A percentile compares a stretch with the other conserved stretches of the same genome.
Conservation (phyloP, 2,888 invertebrate species). For the Parnassius glacialis region DNA sequence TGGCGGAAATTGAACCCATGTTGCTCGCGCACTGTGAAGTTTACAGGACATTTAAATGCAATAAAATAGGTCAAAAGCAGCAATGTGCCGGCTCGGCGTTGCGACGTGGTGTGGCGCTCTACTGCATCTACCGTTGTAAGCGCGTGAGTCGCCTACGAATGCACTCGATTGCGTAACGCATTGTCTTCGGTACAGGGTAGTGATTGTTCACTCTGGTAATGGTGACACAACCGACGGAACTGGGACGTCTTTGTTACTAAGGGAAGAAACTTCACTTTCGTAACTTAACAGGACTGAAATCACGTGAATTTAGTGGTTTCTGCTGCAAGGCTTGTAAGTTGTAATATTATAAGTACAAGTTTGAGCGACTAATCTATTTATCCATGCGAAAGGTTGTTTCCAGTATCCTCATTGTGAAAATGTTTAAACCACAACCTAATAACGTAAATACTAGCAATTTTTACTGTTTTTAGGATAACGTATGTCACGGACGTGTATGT, state of each 20-base stretch:
- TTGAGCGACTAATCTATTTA: no score
- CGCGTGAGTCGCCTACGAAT: slow-evolving; percentile 67
- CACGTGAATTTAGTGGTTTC: no score
- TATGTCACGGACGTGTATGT: no score
- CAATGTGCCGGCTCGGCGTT: slow-evolving; percentile 49
- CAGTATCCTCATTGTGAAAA: no score
- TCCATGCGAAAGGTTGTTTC: no score
- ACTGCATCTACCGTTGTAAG: slow-evolving; percentile 61
- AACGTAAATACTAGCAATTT: no score
- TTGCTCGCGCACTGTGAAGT: no score
- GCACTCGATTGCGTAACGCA: slow-evolving; percentile 60
- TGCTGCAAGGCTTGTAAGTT: no score
- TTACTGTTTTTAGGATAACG: no score
- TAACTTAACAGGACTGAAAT: neutral
- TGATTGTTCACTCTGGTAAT: slow-evolving; percentile 20
- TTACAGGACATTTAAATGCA: slow-evolving; percentile 1
- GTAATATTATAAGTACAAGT: no score
- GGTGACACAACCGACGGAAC: slow-evolving; percentile 52
- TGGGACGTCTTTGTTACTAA: slow-evolving; percentile 39
- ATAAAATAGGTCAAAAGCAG: slow-evolving; percentile 66
- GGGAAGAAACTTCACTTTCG: slow-evolving; percentile 20
- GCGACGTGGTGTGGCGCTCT: slow-evolving; percentile 4
- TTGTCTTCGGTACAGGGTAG: slow-evolving; percentile 51
- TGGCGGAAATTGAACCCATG: neutral
- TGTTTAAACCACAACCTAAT: no score